Evolutionary conservation across 2,113 vertebrate genomes (phyloP), one percentile per base, ranked within the genome.

Genomic region (Tapirus terrestris): DNA sequence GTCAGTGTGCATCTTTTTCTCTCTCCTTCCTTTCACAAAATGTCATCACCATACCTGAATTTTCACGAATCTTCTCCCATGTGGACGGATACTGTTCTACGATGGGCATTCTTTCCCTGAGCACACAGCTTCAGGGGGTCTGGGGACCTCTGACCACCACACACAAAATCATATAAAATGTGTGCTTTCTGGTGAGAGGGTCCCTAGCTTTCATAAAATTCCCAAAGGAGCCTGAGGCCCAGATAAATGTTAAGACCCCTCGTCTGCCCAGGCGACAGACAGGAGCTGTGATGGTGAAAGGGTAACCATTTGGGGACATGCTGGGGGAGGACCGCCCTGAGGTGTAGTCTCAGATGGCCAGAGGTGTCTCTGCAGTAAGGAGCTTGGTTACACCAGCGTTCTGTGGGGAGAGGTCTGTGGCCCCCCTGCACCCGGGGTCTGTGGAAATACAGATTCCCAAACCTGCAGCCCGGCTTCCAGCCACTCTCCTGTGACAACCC

Each of bases 321-420:
- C 6, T 14, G 29, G 39, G 39, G 60, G 33, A 29, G 3, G 39
- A 27, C 25, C 0, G 0, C 8, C 85, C n/a, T 6, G 60, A 29
- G 1, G 5, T 0, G 9, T 43, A 33, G 8, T 43, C 76, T 27
- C 6, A 1, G n/a, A 2, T 0, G 43, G 45, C 27, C 17, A 2
- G 27, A 25, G 10, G 33, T 5, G 6, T 8, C 43, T 33, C 56
- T 25, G 39, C 5, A 2, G 18, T 2, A 27, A 48, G 16, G 33
- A 53, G 29, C 53, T n/a, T 0, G 0, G 17, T 31, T 1, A 60
- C 56, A 5, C 12, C 8, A 61, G 45, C 29, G 48, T 16, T 11
- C 58, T 13, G 29, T 0, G 21, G 14, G 48, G 36, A 33, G 7
- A 33, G 5, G 16, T 58, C 53, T 63, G 23, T 51, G 56, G 23